phyloP scores from a whole-genome alignment of 2,113 vertebrate genomes.

The Cinclus mexicanus region DNA sequence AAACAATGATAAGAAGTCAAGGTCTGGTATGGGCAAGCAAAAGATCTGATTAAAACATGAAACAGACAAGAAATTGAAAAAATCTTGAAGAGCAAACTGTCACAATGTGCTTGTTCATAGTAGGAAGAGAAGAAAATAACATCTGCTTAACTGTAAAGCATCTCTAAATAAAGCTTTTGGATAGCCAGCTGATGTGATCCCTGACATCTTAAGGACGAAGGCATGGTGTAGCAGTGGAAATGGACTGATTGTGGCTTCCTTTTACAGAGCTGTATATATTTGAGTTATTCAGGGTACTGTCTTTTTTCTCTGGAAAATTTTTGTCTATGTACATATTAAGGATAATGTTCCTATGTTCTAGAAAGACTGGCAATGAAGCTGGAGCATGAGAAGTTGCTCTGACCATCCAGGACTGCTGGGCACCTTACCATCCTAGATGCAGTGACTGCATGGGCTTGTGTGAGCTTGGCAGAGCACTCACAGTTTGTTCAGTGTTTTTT shows the following conservation, averaged over 20 bases:
- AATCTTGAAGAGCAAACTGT: not conserved
- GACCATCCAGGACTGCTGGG: not conserved
- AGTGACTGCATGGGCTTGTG: not conserved
- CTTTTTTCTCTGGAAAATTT: not conserved
- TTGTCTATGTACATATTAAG: not conserved
- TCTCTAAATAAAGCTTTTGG: not conserved
- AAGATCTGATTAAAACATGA: not conserved
- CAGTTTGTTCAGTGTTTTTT: not conserved
- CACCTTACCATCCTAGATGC: not conserved
- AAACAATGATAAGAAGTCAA: not conserved
- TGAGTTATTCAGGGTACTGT: not conserved
- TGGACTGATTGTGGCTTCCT: not conserved
- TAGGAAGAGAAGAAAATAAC: not conserved
- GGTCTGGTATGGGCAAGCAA: not conserved
- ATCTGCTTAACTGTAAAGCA: not conserved
- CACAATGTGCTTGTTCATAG: not conserved
- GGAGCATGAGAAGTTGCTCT: not conserved
- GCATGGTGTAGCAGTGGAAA: not conserved
- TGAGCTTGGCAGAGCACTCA: not conserved
- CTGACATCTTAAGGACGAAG: not conserved
- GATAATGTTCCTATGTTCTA: not conserved
- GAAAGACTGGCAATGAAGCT: not conserved
- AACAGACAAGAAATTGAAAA: not conserved
- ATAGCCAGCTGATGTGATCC: not conserved
- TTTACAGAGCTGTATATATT: not conserved